Base-by-base conservation (phyloP, 2,113 vertebrate genomes). In the Myrmophylax atrothorax region DNA sequence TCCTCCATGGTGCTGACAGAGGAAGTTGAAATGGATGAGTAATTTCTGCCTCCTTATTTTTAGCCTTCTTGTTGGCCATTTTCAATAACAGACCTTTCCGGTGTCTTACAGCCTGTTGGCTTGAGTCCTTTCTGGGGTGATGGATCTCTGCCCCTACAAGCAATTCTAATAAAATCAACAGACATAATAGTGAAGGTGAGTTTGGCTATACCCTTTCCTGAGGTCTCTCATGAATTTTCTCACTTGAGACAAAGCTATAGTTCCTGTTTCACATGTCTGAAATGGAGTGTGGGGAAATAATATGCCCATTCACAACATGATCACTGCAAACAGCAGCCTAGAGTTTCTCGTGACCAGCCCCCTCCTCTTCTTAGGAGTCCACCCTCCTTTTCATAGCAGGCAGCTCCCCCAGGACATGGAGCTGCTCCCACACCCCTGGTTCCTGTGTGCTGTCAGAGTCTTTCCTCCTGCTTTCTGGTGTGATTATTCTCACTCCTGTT, bases 401-500 rank as follows among this genome's bases (percentile, higher is more conserved):
- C 42, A 62, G 19, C 28, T 29, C 14, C n/a, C 24, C 7, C 20
- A 50, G 62, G 31, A 68, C 25, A 22, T 3, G 2, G 40, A 86
- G 42, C 35, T 89, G 74, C 16, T 35, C 16, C 38, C 18, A 35
- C 31, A 37, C 18, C 25, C 35, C 66, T 18, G 3, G 28, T 35
- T 81, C 52, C 38, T 2, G 0, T 9, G 12, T 42, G 73, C 50
- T 63, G 56, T 73, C 84, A 83, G 79, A 2, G 1, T 50, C 76
- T 88, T 74, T 76, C 17, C 63, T 38, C 58, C 69, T 93, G 84
- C 87, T 95, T 96, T 94, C 94, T 83, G 59, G 68, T 73, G 74
- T 87, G 90, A 94, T 96, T 90, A 96, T 94, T 95, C 87, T 94
- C 89, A 90, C 84, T 96, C 91, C 89, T 66, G 90, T 94, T 95